Evolutionary conservation across 2,888 invertebrate species (phyloP).

Genomic region (Cylindroiulus punctatus): DNA sequence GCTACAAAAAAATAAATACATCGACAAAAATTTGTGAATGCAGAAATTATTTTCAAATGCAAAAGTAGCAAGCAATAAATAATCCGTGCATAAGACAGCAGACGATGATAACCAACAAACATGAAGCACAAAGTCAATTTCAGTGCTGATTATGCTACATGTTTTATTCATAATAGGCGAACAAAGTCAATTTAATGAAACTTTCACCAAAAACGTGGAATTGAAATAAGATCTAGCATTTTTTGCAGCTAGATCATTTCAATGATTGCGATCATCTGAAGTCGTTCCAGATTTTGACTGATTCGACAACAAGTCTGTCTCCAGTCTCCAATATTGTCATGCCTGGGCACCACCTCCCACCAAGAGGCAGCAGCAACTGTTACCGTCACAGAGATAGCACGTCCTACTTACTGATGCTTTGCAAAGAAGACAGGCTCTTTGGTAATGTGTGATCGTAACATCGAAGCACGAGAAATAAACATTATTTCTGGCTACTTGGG

Average conservation of each 20-base stretch:
- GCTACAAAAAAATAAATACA: background rate
- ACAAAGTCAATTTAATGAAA: background rate
- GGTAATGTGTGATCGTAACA: background rate
- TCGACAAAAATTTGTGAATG: background rate
- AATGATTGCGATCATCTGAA: background rate
- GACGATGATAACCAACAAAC: background rate
- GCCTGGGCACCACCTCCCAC: background rate
- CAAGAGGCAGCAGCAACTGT: background rate
- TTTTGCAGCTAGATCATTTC: background rate
- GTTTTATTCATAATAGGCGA: background rate
- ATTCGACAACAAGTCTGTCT: background rate
- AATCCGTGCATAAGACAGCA: background rate
- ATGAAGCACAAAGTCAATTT: background rate
- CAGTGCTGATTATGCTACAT: background rate
- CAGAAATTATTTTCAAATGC: background rate
- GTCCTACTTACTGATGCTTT: background rate
- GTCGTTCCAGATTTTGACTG: background rate
- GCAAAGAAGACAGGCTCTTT: background rate
- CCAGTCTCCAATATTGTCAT: background rate
- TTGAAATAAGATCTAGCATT: background rate
- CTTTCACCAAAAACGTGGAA: background rate
- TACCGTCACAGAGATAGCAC: background rate
- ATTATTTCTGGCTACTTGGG: background rate
- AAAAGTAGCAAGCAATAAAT: background rate
- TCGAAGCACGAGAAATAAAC: slow-evolving; percentile 20